phyloP scores from a whole-genome alignment of 1,140 invertebrate species.

The Sesamia nonagrioides region DNA sequence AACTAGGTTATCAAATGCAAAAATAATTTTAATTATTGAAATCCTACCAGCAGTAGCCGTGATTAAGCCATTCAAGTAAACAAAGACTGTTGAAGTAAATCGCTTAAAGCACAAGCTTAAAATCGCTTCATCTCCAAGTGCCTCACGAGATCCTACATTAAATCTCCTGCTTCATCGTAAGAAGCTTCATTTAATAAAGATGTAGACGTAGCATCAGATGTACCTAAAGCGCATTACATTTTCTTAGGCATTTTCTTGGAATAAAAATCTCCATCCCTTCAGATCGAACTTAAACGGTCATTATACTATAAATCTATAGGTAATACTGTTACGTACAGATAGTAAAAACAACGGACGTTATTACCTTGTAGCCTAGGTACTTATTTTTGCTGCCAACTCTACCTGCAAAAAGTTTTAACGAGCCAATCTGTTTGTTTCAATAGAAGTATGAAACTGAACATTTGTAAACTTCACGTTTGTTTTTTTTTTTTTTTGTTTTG shows the following conservation, averaged over 20 bases:
- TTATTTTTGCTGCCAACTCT: slow-evolving; percentile 36
- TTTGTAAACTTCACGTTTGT: neutral
- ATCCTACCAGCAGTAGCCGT: no score
- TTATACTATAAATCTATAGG: no score
- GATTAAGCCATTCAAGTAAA: no score
- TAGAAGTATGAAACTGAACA: slow-evolving; percentile 32
- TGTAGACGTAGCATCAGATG: slow-evolving; percentile 14
- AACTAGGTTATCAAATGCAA: no score
- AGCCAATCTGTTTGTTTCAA: slow-evolving; percentile 40
- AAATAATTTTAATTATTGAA: no score
- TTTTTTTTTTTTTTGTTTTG: slow-evolving; percentile 1
- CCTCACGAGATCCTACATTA: neutral
- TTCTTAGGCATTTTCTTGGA: slow-evolving; percentile 32
- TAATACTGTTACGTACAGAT: slow-evolving; percentile 35
- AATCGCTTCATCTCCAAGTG: neutral
- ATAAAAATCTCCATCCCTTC: slow-evolving; percentile 13
- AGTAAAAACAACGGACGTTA: slow-evolving; percentile 37
- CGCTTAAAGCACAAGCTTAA: neutral
- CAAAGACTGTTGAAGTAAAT: no score
- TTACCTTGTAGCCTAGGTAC: slow-evolving; percentile 17
- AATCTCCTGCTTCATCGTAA: neutral
- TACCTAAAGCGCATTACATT: slow-evolving; percentile 32
- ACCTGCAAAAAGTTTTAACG: slow-evolving; percentile 39
- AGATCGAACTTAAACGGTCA: slow-evolving; percentile 29
- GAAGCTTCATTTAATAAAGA: neutral